Evolutionary conservation across 2,113 vertebrate species (phyloP).

Genomic region (Erinaceus europaeus): DNA sequence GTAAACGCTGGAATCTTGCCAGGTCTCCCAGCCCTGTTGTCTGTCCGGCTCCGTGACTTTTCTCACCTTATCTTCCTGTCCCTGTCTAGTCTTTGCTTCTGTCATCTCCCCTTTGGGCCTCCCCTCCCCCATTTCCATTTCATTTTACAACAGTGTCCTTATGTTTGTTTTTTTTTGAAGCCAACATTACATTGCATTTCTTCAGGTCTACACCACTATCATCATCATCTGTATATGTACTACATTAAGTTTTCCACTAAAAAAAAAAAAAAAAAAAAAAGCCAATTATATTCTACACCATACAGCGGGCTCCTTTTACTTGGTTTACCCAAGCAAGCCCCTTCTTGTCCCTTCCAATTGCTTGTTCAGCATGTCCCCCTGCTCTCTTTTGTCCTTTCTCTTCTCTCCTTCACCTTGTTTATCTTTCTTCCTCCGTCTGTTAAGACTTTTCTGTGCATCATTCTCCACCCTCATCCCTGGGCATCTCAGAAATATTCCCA

Average conservation of each 20-base stretch:
- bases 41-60: background rate
- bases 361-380: background rate
- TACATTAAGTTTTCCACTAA: too few relatives aligned
- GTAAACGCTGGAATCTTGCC: background rate
- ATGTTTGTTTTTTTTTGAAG: too few relatives aligned
- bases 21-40: background rate
- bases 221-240: too few relatives aligned
- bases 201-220: too few relatives aligned
- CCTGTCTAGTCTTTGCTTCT: background rate
- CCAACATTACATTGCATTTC: too few relatives aligned
- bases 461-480: background rate
- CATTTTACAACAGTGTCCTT: conserved; percentile 21
- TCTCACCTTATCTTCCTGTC: background rate
- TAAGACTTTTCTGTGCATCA: background rate
- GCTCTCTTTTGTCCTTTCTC: background rate
- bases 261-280: too few relatives aligned
- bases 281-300: too few relatives aligned
- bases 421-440: background rate
- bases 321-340: background rate
- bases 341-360: background rate
- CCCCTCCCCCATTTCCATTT: background rate
- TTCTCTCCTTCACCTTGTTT: background rate
- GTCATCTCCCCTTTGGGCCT: background rate
- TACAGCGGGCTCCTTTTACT: background rate
- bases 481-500: background rate